Base-by-base conservation (phyloP, 2,888 invertebrate genomes). In the Eilema griseolum region DNA sequence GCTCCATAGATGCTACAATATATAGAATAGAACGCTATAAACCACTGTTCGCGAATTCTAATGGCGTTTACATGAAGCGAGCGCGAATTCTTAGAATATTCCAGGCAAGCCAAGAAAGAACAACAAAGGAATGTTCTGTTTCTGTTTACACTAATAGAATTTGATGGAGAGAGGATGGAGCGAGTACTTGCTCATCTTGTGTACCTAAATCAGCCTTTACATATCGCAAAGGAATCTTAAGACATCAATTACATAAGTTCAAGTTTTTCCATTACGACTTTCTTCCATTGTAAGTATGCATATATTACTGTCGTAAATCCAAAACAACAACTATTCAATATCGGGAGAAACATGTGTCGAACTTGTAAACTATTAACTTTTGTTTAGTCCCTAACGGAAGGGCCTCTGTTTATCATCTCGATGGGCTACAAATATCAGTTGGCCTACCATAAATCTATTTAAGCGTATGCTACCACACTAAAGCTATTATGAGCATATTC, bases 301-400 rank as follows among this genome's bases (percentile, higher is more conserved):
- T 16, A 52, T n/a, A 52, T 52, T n/a, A 52, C n/a, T n/a, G n/a
- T 20, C 10, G n/a, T n/a, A 52, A 52, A n/a, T 52, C 8, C 52
- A 10, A 52, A 52, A 67, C 72, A 82, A 82, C 79, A 83, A 77
- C 79, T 71, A 74, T 78, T 76, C 59, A 61, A 46, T 73, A 80
- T 75, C 69, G 69, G 69, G 72, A 73, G 73, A 41, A 68, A 82
- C 76, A 74, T 81, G 77, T 81, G 81, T 80, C 70, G 62, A 72
- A 78, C 73, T 84, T 82, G 67, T 82, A 76, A 86, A 85, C 87
- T 86, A 86, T 87, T 85, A 85, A 88, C 85, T 87, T 85, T 86
- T 86, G 85, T 86, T 85, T 83, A 80, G 82, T 67, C 71, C 76
- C 70, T 63, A 77, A 52, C 52, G 52, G 52, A 52, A 75, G 73